Conservation (phyloP, 2,888 invertebrate species). For the Zaprionus lineosus region DNA sequence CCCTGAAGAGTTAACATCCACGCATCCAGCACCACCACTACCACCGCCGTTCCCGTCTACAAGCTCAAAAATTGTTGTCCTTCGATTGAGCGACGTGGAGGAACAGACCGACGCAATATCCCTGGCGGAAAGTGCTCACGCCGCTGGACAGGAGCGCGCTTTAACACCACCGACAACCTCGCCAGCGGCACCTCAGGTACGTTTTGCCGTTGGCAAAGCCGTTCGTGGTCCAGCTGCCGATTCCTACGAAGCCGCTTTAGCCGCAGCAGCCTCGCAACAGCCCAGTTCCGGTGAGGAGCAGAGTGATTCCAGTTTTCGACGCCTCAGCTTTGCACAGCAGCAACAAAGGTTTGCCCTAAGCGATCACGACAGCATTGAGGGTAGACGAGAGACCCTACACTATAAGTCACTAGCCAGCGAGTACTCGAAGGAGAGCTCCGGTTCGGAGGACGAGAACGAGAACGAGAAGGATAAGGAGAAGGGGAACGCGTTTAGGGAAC, state of each 20-base stretch:
- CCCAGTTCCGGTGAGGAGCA: conserved; percentile 70
- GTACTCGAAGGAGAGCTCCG: conserved; percentile 83
- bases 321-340: conserved; percentile 84
- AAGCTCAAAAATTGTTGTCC: conserved; percentile 31
- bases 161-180: neutral
- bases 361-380: conserved; percentile 84
- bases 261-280: conserved; percentile 53
- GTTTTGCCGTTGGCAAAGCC: conserved; percentile 81
- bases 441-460: conserved; percentile 65
- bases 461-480: too few relatives aligned
- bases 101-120: conserved; percentile 62
- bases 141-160: conserved; percentile 10
- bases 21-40: conserved; percentile 21
- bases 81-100: conserved; percentile 58
- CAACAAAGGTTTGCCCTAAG: conserved; percentile 84
- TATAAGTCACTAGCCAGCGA: conserved; percentile 81
- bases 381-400: conserved; percentile 68
- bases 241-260: conserved; percentile 47
- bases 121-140: conserved; percentile 75
- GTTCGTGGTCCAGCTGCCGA: conserved; percentile 68
- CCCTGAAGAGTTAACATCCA: conserved; percentile 30
- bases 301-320: conserved; percentile 83
- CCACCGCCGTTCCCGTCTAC: conserved; percentile 19
- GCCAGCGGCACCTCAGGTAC: conserved; percentile 47
- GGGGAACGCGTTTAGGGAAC: neutral